Percentiles rank a stretch among this genome's conserved stretches.
Conservation (phyloP, 2,888 invertebrate genomes). For the Cosmia pyralina region DNA sequence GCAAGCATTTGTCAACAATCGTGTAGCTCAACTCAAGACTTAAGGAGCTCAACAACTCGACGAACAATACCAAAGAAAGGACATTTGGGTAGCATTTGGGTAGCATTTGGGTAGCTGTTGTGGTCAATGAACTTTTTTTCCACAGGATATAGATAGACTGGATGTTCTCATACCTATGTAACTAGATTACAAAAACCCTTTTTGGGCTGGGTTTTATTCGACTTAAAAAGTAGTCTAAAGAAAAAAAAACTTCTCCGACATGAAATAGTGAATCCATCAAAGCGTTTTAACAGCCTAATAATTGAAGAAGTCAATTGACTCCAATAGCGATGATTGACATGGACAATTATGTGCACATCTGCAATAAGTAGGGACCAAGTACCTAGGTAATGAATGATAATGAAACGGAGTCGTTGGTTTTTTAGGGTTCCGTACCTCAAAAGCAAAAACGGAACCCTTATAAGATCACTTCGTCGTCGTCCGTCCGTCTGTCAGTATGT, state of each 20-base stretch:
- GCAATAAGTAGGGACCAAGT: constrained; percentile 20
- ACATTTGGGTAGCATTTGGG: too few species aligned
- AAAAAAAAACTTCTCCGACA: background rate
- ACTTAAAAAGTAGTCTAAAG: too few species aligned
- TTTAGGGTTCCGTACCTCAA: background rate
- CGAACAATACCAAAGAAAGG: too few species aligned
- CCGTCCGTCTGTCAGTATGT: too few species aligned
- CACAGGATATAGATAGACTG: background rate
- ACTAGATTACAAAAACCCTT: too few species aligned
- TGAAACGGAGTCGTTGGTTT: background rate
- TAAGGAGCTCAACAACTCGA: too few species aligned
- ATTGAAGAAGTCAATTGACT: constrained; percentile 49
- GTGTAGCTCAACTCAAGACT: too few species aligned
- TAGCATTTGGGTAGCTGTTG: background rate
- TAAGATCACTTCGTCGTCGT: too few species aligned
- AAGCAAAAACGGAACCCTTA: too few species aligned
- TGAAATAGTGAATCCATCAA: constrained; percentile 15
- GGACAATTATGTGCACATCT: constrained; percentile 38
- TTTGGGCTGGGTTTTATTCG: background rate
- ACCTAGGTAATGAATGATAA: background rate
- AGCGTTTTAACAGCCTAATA: constrained; percentile 16
- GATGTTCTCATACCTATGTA: background rate
- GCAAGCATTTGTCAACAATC: too few species aligned
- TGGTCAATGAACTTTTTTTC: background rate
- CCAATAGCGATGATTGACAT: constrained; percentile 33